Conservation (phyloP, 2,888 invertebrate species). For the Orthonychiurus folsomi region DNA sequence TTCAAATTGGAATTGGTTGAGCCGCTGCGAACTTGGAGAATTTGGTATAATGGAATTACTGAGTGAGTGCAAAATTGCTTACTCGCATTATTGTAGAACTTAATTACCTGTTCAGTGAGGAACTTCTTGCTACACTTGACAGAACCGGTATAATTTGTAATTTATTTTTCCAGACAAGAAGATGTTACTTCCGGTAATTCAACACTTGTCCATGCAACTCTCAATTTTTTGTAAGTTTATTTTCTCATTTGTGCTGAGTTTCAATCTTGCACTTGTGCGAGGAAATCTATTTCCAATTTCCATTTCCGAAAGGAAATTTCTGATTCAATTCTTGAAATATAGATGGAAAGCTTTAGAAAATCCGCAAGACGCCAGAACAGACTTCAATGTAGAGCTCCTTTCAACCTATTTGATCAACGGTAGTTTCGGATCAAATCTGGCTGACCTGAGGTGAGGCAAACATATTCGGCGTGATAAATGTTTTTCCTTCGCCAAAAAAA, state of each 20-base stretch:
- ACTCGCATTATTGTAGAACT: background rate
- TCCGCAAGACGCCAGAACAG: conserved; percentile 29
- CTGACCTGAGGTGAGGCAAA: conserved; percentile 29
- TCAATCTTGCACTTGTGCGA: background rate
- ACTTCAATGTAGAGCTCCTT: conserved; percentile 31
- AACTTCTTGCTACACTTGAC: conserved; percentile 5
- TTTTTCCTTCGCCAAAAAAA: background rate
- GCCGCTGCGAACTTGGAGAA: conserved; percentile 53
- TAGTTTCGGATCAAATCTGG: conserved; percentile 29
- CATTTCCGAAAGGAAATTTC: background rate
- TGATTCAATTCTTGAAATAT: no score
- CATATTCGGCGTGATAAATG: background rate
- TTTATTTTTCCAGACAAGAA: background rate
- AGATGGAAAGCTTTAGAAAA: conserved; percentile 38
- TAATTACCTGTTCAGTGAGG: background rate
- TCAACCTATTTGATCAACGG: conserved; percentile 24
- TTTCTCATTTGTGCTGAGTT: background rate
- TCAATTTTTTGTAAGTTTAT: conserved; percentile 56
- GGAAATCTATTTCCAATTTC: background rate
- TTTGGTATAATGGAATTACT: conserved; percentile 62
- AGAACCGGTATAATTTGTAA: background rate
- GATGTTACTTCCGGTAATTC: no score
- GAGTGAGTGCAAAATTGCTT: conserved; percentile 46
- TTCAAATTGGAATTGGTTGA: conserved; percentile 56
- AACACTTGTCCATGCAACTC: conserved; percentile 48